These are phyloP conservation scores for Drosophila hydei DNA, from an alignment of 1,140 invertebrate species.

Conservation along the genomic window DNA sequence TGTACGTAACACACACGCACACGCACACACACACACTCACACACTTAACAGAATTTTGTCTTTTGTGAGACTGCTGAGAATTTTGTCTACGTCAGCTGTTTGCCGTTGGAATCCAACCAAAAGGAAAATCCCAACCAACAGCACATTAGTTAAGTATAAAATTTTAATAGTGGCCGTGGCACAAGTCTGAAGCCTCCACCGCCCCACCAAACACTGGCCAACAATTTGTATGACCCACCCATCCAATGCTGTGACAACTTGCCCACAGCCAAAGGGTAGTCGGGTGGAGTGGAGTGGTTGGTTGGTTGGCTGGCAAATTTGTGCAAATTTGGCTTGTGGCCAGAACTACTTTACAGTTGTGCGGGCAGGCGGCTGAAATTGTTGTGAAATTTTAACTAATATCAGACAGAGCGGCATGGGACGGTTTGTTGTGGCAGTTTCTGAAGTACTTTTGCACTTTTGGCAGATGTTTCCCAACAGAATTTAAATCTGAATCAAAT, in stretches of 20 bases:
- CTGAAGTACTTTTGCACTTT: conserved; percentile 3
- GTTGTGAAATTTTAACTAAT: conserved; percentile 57
- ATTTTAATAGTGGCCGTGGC: conserved; percentile 55
- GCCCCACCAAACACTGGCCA: conserved; percentile 19
- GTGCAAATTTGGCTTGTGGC: conserved; percentile 66
- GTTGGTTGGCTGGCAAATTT: conserved; percentile 42
- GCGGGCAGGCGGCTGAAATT: conserved; percentile 31
- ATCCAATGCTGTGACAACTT: conserved; percentile 42
- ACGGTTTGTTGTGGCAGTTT: conserved; percentile 16
- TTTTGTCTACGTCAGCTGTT: conserved; percentile 40
- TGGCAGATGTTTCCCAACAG: not conserved
- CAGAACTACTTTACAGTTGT: conserved; percentile 61
- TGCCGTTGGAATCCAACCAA: conserved; percentile 44
- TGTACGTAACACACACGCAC: conserved; percentile 6
- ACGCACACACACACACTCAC: not conserved
- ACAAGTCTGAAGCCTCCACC: conserved; percentile 14
- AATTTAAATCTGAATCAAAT: conserved; percentile 1
- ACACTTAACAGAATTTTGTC: conserved; percentile 43
- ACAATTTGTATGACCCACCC: conserved; percentile 41
- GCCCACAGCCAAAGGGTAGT: conserved; percentile 9
- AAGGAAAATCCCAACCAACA: conserved; percentile 46
- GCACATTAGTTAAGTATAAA: conserved; percentile 65
- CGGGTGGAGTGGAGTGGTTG: not conserved
- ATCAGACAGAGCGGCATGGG: conserved; percentile 23
- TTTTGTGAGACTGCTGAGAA: conserved; percentile 33